Base-by-base conservation (phyloP, 2,797 vertebrate genomes). In the Scyliorhinus canicula region DNA sequence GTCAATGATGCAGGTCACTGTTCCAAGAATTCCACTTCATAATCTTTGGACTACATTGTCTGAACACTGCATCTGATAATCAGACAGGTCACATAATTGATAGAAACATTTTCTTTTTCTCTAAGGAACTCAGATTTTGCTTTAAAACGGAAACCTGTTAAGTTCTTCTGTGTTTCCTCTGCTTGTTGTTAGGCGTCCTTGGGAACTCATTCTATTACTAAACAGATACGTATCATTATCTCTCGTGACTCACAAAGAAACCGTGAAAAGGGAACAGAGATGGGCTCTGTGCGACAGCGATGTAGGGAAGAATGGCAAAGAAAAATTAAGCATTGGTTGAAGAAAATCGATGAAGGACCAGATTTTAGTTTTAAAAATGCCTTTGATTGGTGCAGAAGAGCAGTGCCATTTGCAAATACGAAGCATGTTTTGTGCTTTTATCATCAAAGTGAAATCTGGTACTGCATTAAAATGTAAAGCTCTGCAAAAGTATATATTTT, bases 251-350 rank as follows among this genome's bases (percentile, higher is more conserved):
- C 44, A 94, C 44, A 94, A 74, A 35, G 93, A 94, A 94, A 94
- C 93, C 31, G 28, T 74, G 47, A 28, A 94, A 74, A 55, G 93
- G 93, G 93, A 94, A 94, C 93, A 94, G 93, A 94, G 50, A 65
- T 94, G 67, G 31, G 44, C 93, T n/a, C 47, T 94, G 93, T 74
- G 67, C 55, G 47, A 94, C 67, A 94, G 93, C 1, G 26, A 55
- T 19, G 47, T 71, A 52, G 74, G 71, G n/a, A n/a, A n/a, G n/a
- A n/a, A 40, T 77, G 35, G 71, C 67, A 7, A 55, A 55, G 93
- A 94, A 52, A 93, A 55, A 50, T 55, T 14, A 74, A 71, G 24
- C 24, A 50, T 52, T 94, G 50, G 44, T 31, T 74, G 28, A 50
- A 55, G 93, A 94, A 74, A 94, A 74, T 67, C 52, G 93, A 52